Evolutionary conservation across 2,113 vertebrate species (phyloP).

Genomic region (Serinus canaria): DNA sequence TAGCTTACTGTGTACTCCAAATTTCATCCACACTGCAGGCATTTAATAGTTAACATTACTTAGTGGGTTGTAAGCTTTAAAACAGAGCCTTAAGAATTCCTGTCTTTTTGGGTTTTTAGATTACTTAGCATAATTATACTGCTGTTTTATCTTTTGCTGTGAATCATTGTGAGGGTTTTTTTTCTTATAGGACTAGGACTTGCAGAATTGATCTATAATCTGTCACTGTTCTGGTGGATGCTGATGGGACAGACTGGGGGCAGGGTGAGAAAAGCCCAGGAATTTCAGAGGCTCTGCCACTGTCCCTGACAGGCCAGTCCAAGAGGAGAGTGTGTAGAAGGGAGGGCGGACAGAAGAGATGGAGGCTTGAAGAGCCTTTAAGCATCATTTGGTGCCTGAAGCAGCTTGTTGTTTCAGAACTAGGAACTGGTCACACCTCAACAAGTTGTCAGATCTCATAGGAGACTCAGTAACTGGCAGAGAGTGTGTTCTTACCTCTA

Average conservation of each 20-base stretch:
- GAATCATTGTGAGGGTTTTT: neutral
- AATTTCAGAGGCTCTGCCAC: neutral
- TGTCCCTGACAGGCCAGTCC: neutral
- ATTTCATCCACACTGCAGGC: neutral
- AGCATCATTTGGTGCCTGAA: neutral
- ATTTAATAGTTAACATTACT: neutral
- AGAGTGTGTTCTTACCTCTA: neutral
- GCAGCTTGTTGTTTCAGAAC: neutral
- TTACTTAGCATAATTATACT: neutral
- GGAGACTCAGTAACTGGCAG: neutral
- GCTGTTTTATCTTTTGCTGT: neutral
- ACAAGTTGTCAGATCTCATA: neutral
- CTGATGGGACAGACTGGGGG: neutral
- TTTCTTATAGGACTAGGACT: neutral
- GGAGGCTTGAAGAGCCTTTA: neutral
- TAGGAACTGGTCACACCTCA: neutral
- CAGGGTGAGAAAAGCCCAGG: neutral
- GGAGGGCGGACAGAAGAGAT: neutral
- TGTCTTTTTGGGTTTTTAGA: neutral
- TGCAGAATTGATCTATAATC: neutral
- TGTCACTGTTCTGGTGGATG: neutral
- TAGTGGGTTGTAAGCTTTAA: constrained; percentile 6
- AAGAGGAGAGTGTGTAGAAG: neutral
- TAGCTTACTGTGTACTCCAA: neutral
- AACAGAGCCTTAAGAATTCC: neutral